A percentile compares a stretch with the other conserved stretches of the same genome.
Evolutionary conservation across 2,797 vertebrate genomes (phyloP).

Genomic region (Malacoctenus gilli): DNA sequence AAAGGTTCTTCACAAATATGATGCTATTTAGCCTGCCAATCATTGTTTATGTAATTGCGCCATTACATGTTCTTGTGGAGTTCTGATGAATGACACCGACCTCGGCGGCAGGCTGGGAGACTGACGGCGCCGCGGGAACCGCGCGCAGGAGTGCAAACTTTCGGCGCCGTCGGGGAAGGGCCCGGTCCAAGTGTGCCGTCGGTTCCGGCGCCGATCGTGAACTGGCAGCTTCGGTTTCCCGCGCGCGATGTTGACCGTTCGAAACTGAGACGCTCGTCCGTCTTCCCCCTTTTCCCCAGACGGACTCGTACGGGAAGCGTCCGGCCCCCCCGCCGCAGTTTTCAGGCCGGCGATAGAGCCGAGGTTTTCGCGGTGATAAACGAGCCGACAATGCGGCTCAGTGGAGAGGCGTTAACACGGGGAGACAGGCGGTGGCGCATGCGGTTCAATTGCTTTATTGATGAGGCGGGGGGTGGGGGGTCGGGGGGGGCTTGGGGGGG

Average conservation of each 20-base stretch:
- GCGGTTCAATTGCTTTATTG: slow-evolving; percentile 53
- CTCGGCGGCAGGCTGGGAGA: slow-evolving; percentile 34
- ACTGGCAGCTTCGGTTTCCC: too few relatives aligned
- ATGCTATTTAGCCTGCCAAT: slow-evolving; percentile 82
- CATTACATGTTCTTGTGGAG: slow-evolving; percentile 51
- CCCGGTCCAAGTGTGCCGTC: neutral
- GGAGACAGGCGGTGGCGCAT: slow-evolving; percentile 28
- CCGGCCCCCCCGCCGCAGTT: too few relatives aligned
- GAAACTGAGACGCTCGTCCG: too few relatives aligned
- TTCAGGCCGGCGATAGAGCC: too few relatives aligned
- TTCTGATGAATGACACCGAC: slow-evolving; percentile 65
- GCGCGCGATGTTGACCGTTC: too few relatives aligned
- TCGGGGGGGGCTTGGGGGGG: too few relatives aligned
- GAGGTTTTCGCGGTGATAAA: slow-evolving; percentile 31
- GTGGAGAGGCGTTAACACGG: slow-evolving; percentile 35
- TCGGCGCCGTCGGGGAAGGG: slow-evolving; percentile 22
- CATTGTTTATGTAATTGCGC: slow-evolving; percentile 77
- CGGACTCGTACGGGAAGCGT: too few relatives aligned
- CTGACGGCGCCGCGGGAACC: slow-evolving; percentile 29
- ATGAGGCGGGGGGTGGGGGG: slow-evolving; percentile 49
- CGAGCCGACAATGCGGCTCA: slow-evolving; percentile 19
- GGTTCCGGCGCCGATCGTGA: too few relatives aligned
- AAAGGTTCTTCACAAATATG: slow-evolving; percentile 79
- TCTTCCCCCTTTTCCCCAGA: too few relatives aligned
- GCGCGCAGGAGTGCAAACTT: slow-evolving; percentile 30